Evolutionary conservation across 2,888 invertebrate species (phyloP).

Genomic region (Plebejus anna): DNA sequence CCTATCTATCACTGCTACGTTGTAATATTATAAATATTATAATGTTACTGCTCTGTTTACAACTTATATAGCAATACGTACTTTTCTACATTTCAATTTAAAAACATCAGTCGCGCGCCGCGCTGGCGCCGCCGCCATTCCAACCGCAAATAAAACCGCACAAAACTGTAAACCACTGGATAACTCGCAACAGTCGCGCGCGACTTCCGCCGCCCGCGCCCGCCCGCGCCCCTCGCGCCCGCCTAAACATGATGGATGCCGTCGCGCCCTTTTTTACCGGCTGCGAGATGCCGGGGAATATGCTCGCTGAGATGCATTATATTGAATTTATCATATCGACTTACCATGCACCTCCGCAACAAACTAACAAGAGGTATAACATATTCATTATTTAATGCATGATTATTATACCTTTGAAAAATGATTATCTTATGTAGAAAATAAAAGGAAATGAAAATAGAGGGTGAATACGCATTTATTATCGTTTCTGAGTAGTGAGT

Average conservation of each 20-base stretch:
- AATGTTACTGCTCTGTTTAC: not conserved
- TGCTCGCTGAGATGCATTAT: not conserved
- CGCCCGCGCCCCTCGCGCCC: constrained; percentile 42
- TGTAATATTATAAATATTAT: not conserved
- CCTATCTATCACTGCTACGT: not conserved
- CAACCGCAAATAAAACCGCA: constrained; percentile 47
- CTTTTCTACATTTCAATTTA: not conserved
- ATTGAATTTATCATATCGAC: constrained; percentile 1
- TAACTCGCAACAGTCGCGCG: constrained; percentile 42
- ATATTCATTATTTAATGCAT: too few species aligned
- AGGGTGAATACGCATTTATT: too few species aligned
- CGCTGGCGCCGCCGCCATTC: constrained; percentile 40
- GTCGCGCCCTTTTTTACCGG: not conserved
- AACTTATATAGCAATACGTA: not conserved
- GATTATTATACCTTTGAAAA: too few species aligned
- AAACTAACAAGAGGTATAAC: not conserved
- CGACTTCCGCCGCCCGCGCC: constrained; percentile 43
- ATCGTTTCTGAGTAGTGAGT: too few species aligned
- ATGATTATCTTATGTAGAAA: too few species aligned
- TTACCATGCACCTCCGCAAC: not conserved
- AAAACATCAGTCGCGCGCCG: constrained; percentile 27
- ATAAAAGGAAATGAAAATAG: too few species aligned
- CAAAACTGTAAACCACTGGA: constrained; percentile 56
- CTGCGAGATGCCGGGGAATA: not conserved
- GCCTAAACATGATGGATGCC: not conserved